phyloP scores from a whole-genome alignment of 2,888 invertebrate genomes.

The Scaptomyza flava region DNA sequence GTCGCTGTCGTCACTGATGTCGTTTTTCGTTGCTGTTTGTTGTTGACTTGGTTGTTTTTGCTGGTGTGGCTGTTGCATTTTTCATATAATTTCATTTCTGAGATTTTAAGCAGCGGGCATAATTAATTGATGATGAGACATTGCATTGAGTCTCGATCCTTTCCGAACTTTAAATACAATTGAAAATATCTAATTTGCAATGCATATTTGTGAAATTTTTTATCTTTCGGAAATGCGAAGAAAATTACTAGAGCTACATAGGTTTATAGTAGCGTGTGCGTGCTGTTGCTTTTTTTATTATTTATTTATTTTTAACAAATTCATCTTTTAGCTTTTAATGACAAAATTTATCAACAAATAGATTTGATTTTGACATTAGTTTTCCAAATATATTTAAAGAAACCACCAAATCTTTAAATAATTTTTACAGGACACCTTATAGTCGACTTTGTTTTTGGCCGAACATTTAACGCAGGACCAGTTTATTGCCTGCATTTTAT shows the following conservation, averaged over 20 bases:
- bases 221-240: not conserved
- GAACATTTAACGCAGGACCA: not conserved
- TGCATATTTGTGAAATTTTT: slow-evolving; percentile 14
- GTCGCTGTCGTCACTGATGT: slow-evolving; percentile 21
- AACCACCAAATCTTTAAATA: not conserved
- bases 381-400: not conserved
- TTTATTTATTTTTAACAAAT: not conserved
- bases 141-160: slow-evolving; percentile 18
- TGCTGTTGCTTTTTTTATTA: not conserved
- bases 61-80: slow-evolving; percentile 36
- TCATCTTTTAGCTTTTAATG: not conserved
- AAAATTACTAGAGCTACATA: not conserved
- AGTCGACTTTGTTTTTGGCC: slow-evolving; percentile 1
- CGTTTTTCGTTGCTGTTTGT: slow-evolving; percentile 4
- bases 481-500: slow-evolving; percentile 23
- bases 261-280: not conserved
- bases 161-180: slow-evolving; percentile 20
- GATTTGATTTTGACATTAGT: too few species aligned
- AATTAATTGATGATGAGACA: slow-evolving; percentile 48
- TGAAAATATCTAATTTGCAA: not conserved
- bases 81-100: slow-evolving; percentile 32
- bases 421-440: slow-evolving; percentile 2
- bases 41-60: not conserved
- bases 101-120: slow-evolving; percentile 33
- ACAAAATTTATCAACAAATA: too few species aligned